Evolutionary conservation across 2,113 vertebrate genomes (phyloP).

Genomic region (Pachyramphus minor): DNA sequence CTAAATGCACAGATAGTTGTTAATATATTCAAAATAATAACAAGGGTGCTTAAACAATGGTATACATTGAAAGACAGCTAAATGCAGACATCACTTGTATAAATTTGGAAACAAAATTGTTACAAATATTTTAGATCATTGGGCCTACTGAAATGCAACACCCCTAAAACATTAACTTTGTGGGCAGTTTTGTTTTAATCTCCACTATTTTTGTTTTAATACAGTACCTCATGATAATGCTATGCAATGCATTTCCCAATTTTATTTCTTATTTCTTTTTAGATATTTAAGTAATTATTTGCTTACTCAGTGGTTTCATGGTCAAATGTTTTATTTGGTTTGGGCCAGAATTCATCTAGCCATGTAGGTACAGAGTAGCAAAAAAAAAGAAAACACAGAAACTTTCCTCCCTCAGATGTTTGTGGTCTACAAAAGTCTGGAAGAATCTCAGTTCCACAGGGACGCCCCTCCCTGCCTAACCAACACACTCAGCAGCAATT

Average conservation of each 20-base stretch:
- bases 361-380: background rate
- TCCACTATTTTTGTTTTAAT: background rate
- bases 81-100: background rate
- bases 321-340: background rate
- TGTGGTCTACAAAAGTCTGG: background rate
- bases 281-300: background rate
- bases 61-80: background rate
- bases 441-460: background rate
- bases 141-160: background rate
- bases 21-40: background rate
- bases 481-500: background rate
- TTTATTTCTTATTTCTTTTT: constrained; percentile 6
- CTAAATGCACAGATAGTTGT: background rate
- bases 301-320: background rate
- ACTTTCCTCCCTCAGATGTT: background rate
- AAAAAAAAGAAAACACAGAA: background rate
- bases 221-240: background rate
- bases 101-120: background rate
- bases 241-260: background rate
- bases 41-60: background rate
- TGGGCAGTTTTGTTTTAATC: background rate
- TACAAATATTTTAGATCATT: background rate
- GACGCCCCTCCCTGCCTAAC: background rate
- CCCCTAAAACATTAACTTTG: background rate
- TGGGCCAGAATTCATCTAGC: background rate